Evolutionary conservation across 2,113 vertebrate genomes (phyloP).

Genomic region (Alethe castanea): DNA sequence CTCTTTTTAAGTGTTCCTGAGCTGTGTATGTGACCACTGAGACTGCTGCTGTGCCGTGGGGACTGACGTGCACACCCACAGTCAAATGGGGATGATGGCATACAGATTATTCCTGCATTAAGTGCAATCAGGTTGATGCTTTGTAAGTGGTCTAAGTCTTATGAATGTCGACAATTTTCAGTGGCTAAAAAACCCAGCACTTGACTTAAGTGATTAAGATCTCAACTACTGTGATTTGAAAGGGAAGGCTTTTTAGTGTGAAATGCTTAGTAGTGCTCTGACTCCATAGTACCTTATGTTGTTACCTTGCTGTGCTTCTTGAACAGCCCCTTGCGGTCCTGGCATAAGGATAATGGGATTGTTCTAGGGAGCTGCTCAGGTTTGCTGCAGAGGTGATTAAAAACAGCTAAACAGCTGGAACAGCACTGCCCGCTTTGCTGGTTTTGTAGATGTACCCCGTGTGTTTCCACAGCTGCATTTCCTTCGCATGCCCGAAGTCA

Average conservation of each 20-base stretch:
- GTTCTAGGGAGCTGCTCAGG: neutral
- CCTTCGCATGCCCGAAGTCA: rapidly evolving
- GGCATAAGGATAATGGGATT: neutral
- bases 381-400: neutral
- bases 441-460: rapidly evolving
- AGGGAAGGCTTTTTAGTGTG: neutral
- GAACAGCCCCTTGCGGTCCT: neutral
- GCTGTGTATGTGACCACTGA: rapidly evolving
- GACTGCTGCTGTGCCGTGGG: rapidly evolving
- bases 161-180: neutral
- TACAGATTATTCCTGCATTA: neutral
- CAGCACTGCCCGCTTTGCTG: rapidly evolving
- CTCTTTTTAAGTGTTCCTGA: rapidly evolving
- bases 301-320: neutral
- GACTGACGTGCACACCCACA: neutral
- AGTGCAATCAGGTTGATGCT: neutral
- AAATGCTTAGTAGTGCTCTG: neutral
- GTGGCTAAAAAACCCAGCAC: neutral
- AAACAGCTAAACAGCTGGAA: neutral
- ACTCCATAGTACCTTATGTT: neutral
- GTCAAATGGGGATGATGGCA: rapidly evolving
- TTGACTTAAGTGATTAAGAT: neutral
- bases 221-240: neutral
- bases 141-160: neutral
- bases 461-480: neutral